Base-by-base conservation (phyloP, 1,140 invertebrate species). In the Drosophila bocqueti region DNA sequence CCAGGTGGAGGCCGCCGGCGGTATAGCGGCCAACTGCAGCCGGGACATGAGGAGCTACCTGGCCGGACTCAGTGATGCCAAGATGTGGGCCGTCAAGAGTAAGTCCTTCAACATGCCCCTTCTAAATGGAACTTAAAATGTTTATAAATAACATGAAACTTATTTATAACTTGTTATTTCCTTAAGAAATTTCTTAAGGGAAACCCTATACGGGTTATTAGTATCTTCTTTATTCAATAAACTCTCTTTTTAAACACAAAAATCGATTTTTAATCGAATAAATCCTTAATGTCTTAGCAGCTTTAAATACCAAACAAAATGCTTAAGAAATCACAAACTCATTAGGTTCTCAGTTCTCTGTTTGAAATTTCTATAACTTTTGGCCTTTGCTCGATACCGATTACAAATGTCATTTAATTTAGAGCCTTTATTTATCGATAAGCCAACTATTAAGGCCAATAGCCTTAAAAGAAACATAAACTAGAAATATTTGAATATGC, bases 11-110 rank as follows among this genome's bases (percentile, higher is more conserved):
- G 6, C 49, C 10, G 86, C 93, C 89, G 80, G 83, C 8, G 54
- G 81, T 24, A 83, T 94, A 54, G 68, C 54, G 21, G 3, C 47
- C 13, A 91, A 87, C 63, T 97, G 96, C 87, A 91, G 81, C 6
- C 93, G 94, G 49, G 95, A 96, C 58, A 93, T 96, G 87, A 94
- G 94, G 49, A 92, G 94, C 26, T 96, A 96, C 86, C 93, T 96
- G 34, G 92, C 94, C 8, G 96, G 95, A 18, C 91, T 96, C 13
- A 93, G 91, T 26, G 94, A 94, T n/a, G 93, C 94, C 46, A 94
- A 95, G 61, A 93, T 95, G 43, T 97, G 96, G 96, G 96, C 96
- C 2, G 92, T 96, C 6, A 96, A 96, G 94, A 96, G 96, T 52
- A 10, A 49, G 47, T 49, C 4, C 15, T 26, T 26, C 4, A 1